Evolutionary conservation across 2,888 invertebrate species (phyloP).

Genomic region (Epinotia ramella): DNA sequence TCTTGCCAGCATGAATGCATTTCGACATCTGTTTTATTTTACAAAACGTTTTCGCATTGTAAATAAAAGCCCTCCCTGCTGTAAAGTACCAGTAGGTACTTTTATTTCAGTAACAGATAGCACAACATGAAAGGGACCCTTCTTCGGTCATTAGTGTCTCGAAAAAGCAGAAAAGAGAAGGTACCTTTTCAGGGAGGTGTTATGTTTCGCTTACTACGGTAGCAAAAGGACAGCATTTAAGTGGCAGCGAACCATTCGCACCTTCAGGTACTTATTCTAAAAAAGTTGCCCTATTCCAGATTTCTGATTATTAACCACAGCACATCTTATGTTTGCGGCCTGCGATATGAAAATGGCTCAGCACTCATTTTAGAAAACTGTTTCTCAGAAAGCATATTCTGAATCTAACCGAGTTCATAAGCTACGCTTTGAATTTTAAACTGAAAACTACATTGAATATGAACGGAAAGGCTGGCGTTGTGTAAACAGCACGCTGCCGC

Average conservation of each 20-base stretch:
- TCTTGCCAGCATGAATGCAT: slow-evolving; percentile 1
- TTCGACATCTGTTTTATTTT: neutral
- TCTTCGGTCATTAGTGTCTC: slow-evolving; percentile 58
- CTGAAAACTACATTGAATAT: slow-evolving; percentile 77
- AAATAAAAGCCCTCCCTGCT: slow-evolving; percentile 24
- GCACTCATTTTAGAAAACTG: slow-evolving; percentile 68
- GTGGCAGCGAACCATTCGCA: slow-evolving; percentile 11
- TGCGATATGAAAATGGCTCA: slow-evolving; percentile 58
- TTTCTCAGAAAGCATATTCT: slow-evolving; percentile 62
- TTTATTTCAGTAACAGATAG: slow-evolving; percentile 47
- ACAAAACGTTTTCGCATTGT: slow-evolving; percentile 22
- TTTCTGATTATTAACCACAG: slow-evolving; percentile 40
- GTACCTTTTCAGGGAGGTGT: slow-evolving; percentile 53
- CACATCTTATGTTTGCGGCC: slow-evolving; percentile 46
- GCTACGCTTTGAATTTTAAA: slow-evolving; percentile 77
- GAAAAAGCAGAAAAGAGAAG: slow-evolving; percentile 59
- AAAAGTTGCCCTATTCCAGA: slow-evolving; percentile 21
- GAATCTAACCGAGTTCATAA: slow-evolving; percentile 75
- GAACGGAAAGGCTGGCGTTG: slow-evolving; percentile 72
- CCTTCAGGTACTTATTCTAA: slow-evolving; percentile 20
- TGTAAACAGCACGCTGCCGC: slow-evolving; percentile 68
- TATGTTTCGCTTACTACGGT: slow-evolving; percentile 52
- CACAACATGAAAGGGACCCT: slow-evolving; percentile 58
- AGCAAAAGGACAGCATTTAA: slow-evolving; percentile 55
- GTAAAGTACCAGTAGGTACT: slow-evolving; percentile 6